These are phyloP conservation scores for Andrena trimmerana DNA, from an alignment of 2,888 invertebrate species.

Conservation along the genomic window DNA sequence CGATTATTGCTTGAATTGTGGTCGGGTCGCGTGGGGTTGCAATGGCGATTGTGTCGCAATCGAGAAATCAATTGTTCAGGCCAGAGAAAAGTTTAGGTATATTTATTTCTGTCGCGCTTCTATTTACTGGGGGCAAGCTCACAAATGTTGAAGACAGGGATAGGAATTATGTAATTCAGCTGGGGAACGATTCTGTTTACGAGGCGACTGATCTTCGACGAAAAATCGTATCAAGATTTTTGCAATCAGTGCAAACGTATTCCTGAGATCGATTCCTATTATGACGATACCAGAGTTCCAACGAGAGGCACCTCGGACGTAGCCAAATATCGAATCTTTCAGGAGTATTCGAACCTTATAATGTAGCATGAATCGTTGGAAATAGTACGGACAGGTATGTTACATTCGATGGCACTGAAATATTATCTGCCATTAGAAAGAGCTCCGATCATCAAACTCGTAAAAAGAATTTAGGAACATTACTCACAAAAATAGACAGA, in stretches of 20 bases:
- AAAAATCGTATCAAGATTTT: background rate
- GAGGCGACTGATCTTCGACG: background rate
- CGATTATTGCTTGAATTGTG: no score
- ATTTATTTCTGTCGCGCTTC: no score
- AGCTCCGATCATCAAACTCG: no score
- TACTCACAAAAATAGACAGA: no score
- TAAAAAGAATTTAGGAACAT: no score
- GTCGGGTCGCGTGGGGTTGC: no score
- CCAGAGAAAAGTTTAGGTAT: no score
- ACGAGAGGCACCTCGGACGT: background rate
- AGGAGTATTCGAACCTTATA: conserved; percentile 1
- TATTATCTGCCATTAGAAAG: no score
- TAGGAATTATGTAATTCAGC: background rate
- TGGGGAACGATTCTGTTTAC: background rate
- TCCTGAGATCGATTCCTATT: background rate
- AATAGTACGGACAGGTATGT: background rate
- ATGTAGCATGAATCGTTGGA: background rate
- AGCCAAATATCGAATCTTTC: background rate
- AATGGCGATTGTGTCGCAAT: no score
- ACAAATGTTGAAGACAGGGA: background rate
- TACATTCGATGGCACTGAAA: no score
- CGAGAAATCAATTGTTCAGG: no score
- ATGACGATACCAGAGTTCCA: background rate
- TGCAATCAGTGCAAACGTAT: background rate
- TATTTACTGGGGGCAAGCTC: no score